Percentiles rank a stretch among this genome's conserved stretches.
Conservation (phyloP, 2,113 vertebrate species). For the Porphyrio hochstetteri region DNA sequence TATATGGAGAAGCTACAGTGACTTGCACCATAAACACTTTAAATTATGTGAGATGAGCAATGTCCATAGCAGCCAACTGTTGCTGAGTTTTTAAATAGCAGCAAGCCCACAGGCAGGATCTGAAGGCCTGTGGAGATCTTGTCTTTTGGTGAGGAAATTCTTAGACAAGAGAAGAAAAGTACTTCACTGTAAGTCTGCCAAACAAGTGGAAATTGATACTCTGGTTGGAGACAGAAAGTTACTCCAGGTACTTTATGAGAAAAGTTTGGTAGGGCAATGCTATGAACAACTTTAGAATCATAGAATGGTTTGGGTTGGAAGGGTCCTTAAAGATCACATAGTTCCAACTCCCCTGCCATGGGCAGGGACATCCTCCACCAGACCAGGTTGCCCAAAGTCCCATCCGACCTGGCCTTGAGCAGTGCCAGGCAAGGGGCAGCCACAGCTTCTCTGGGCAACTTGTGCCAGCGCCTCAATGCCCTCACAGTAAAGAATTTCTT, state of each 20-base stretch:
- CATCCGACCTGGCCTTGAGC: too few species aligned
- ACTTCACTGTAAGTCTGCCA: background rate
- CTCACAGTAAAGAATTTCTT: too few species aligned
- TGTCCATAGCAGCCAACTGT: constrained; percentile 22
- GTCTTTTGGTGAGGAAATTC: background rate
- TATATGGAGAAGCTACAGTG: background rate
- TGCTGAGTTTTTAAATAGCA: background rate
- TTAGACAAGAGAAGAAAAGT: background rate
- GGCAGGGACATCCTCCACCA: too few species aligned
- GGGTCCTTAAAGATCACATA: too few species aligned
- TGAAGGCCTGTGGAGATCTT: constrained; percentile 3
- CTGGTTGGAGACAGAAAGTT: background rate
- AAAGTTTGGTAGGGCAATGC: background rate
- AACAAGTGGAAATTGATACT: background rate
- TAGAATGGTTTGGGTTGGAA: too few species aligned
- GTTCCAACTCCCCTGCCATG: too few species aligned
- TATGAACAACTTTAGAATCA: background rate
- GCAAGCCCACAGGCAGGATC: background rate
- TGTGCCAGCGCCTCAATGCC: too few species aligned
- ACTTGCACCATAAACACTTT: background rate
- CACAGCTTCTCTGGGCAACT: too few species aligned
- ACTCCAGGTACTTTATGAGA: background rate
- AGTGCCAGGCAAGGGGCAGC: too few species aligned
- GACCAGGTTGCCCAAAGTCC: too few species aligned
- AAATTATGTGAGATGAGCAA: constrained; percentile 24